Evolutionary conservation across 2,113 vertebrate species (phyloP), one percentile per base, ranked within the genome.

Genomic region (Xyrauchen texanus): DNA sequence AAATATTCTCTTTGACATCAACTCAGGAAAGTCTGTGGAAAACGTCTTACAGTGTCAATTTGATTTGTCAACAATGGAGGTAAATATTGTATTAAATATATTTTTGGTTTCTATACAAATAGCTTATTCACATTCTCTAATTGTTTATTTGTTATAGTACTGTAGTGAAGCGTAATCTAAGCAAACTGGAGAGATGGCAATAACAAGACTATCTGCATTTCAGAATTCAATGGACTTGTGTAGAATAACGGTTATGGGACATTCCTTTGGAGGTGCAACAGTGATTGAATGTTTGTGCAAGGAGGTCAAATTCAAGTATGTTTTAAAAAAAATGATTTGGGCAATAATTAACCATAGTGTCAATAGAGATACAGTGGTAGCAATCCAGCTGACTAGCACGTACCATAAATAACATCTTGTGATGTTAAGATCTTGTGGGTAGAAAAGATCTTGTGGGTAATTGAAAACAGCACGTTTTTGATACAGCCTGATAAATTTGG

Each of bases 261-360:
- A 99, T 90, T 99, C 97, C 47, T 99, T 99, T 77, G 98, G 98
- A 52, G 97, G 94, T 76, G 95, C 95, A 2, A 98, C 98, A 13
- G 94, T 91, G 77, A 91, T 99, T 49, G 94, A 97, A 84, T 81
- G 93, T 82, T 94, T 98, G 80, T 94, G 94, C 89, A 95, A 94
- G 90, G 97, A 99, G 53, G 83, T 84, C 61, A 94, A 92, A 90
- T 99, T 99, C 86, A 96, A 93, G 98, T 99, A 94, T 71, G 95
- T 87, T 49, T 2, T 34, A 8, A 8, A 7, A 8, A 7, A 51
- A 15, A 15, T 6, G 15, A 7, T 13, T 13, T 0, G 0, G 51
- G 6, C 2, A 68, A 46, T 0, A 3, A 34, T 52, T 10, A 10
- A 53, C 51, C 8, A 53, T 10, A 53, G 8, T 52, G 51, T 10